These are phyloP conservation scores for Drosophila rufa DNA, from an alignment of 1,140 invertebrate genomes.

Conservation along the genomic window DNA sequence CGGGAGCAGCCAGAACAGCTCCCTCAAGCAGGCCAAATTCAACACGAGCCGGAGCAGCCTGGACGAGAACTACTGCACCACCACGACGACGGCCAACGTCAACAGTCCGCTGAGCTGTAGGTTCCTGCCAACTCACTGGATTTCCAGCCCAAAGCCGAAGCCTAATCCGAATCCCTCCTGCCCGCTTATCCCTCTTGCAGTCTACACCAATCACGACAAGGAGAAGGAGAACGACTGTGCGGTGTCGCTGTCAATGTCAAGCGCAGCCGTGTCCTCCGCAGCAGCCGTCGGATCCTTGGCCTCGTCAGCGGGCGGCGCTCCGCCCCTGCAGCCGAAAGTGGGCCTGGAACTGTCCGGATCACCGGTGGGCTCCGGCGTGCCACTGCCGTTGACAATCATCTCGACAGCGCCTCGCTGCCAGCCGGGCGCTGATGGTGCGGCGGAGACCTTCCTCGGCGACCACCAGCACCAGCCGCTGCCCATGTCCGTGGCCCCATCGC, in stretches of 20 bases:
- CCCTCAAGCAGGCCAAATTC: conserved; percentile 74
- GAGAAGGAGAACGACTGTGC: conserved; percentile 80
- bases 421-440: conserved; percentile 25
- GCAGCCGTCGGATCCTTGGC: conserved; percentile 34
- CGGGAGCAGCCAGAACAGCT: conserved; percentile 66
- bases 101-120: conserved; percentile 86
- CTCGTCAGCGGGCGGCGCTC: conserved; percentile 20
- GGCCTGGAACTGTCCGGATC: conserved; percentile 61
- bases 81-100: conserved; percentile 80
- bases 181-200: conserved; percentile 42
- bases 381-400: conserved; percentile 83
- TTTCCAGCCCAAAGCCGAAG: not conserved
- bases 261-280: conserved; percentile 45
- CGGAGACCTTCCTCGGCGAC: conserved; percentile 70
- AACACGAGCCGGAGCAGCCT: conserved; percentile 79
- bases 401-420: conserved; percentile 80
- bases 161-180: conserved; percentile 1
- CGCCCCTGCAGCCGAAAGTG: conserved; percentile 59
- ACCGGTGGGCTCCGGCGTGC: conserved; percentile 43
- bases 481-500: conserved; percentile 69
- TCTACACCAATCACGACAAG: conserved; percentile 83
- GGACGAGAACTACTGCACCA: conserved; percentile 85
- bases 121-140: conserved; percentile 45
- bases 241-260: conserved; percentile 49
- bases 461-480: conserved; percentile 59